Base-by-base conservation (phyloP, 2,113 vertebrate genomes). In the Pelmatolapia mariae region DNA sequence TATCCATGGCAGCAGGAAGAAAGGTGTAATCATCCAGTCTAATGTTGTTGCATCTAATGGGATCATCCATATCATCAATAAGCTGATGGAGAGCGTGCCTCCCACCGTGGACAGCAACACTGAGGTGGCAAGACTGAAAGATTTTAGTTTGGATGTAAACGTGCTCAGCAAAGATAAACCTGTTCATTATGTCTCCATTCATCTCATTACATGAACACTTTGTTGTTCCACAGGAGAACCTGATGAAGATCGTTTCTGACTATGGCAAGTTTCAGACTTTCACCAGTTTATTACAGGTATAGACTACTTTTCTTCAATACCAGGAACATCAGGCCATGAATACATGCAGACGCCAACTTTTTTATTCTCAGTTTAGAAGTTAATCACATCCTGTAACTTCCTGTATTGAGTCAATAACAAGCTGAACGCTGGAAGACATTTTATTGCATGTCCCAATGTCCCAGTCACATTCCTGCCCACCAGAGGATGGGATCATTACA, bases 41-140 rank as follows among this genome's bases (percentile, higher is more conserved):
- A 95, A 98, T 86, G 82, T 98, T 8, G 52, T 97, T 15, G 98
- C 98, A 36, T 97, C 97, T 47, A 99, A 99, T 6, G 98, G 98
- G 61, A 95, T 99, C 84, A 92, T 99, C 71, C 98, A 99, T 81
- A 94, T 99, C 80, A 96, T 98, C 15, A 97, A 96, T 84, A 97
- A 96, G 92, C 94, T 98, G 73, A 96, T 99, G 97, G 98, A 98
- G 90, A 96, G 90, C 0, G 50, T 97, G 10, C 63, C 92, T 0
- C 95, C 98, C 57, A 96, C 95, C 0, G 96, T 99, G 84, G 87
- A 96, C 80, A 96, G 97, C 73, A 95, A 95, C 40, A 88, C 86
- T 19, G 90, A 98, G 96, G 98, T 88, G 31, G 10, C 16, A 19
- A 78, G 45, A 66, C 10, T 36, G 18, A 36, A 63, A 19, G 24